A percentile compares a stretch with the other conserved stretches of the same genome.
phyloP scores from a whole-genome alignment of 2,797 vertebrate genomes.

The Tachyglossus aculeatus region DNA sequence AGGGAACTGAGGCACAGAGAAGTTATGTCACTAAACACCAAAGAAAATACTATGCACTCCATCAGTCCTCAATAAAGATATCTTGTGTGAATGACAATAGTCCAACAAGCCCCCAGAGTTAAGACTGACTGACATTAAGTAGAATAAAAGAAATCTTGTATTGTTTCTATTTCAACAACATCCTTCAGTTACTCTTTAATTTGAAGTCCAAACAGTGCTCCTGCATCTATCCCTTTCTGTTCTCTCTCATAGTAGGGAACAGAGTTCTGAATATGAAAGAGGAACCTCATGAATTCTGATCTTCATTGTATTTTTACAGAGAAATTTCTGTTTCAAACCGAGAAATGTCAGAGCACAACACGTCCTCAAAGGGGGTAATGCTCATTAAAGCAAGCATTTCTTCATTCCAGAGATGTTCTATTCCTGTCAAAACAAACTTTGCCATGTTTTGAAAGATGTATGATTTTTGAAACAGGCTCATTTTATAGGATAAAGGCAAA shows the following conservation, averaged over 20 bases:
- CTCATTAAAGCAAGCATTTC: slow-evolving; percentile 58
- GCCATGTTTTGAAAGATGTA: slow-evolving; percentile 37
- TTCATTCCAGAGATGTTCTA: background rate
- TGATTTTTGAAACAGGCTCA: slow-evolving; percentile 43
- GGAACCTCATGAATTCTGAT: slow-evolving; percentile 41
- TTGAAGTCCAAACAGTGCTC: background rate
- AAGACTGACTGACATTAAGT: background rate
- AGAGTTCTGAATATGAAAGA: slow-evolving; percentile 16
- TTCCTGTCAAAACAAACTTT: slow-evolving; percentile 64
- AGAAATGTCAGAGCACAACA: slow-evolving; percentile 30
- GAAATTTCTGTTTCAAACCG: slow-evolving; percentile 48
- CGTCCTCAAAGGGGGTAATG: slow-evolving; percentile 37
- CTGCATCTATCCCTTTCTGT: slow-evolving; percentile 5
- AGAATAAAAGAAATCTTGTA: background rate
- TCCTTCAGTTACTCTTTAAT: slow-evolving; percentile 15
- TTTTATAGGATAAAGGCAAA: slow-evolving; percentile 36
- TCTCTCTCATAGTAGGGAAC: slow-evolving; percentile 13
- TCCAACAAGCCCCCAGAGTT: background rate
- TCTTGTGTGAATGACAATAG: background rate
- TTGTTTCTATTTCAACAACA: background rate
- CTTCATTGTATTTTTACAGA: slow-evolving; percentile 39
- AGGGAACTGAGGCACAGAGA: too few species aligned
- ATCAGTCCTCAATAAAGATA: too few species aligned
- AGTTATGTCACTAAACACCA: too few species aligned
- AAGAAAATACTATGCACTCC: too few species aligned